Base-by-base conservation (phyloP, 2,797 vertebrate genomes). In the Tinamus major region DNA sequence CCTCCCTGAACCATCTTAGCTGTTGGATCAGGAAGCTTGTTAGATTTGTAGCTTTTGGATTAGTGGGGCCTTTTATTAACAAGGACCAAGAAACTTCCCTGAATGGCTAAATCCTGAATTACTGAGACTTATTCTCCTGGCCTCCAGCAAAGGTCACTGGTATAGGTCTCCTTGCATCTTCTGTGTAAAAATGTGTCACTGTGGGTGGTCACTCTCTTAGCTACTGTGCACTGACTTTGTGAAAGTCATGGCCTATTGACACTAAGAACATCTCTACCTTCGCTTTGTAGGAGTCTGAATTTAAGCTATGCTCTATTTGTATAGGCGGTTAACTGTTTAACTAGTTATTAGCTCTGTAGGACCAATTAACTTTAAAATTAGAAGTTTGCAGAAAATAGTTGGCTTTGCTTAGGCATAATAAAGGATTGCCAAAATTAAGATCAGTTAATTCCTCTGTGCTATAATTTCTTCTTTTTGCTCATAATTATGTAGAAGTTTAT, bases 91-190 rank as follows among this genome's bases (percentile, higher is more conserved):
- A 81, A 56, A 44, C 49, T 64, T 62, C 69, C 91, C 89, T 96
- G 95, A 93, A 96, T 94, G 77, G 64, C 88, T 93, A 94, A 95
- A 93, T 85, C 89, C 79, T 92, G 94, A 92, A 96, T 94, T 94
- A 85, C 80, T 68, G 75, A 94, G 88, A 27, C 74, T 94, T 76
- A 89, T 93, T 95, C 92, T 92, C 71, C 79, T 87, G 87, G 89
- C 94, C 75, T 96, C 71, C 95, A 96, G 77, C 84, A 96, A 91
- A 94, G 83, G 59, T 90, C 68, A 85, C 64, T 82, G 63, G 75
- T 80, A 83, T 79, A 80, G 64, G 70, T 79, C 76, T 75, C 78
- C 80, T 86, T 87, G 91, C 75, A 92, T 94, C 90, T 97, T 89
- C 89, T 79, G 67, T 84, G 79, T 79, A 81, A 94, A 96, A 97